These are phyloP conservation scores for Uromys caudimaculatus DNA, from an alignment of 2,797 vertebrate genomes.

Conservation along the genomic window DNA sequence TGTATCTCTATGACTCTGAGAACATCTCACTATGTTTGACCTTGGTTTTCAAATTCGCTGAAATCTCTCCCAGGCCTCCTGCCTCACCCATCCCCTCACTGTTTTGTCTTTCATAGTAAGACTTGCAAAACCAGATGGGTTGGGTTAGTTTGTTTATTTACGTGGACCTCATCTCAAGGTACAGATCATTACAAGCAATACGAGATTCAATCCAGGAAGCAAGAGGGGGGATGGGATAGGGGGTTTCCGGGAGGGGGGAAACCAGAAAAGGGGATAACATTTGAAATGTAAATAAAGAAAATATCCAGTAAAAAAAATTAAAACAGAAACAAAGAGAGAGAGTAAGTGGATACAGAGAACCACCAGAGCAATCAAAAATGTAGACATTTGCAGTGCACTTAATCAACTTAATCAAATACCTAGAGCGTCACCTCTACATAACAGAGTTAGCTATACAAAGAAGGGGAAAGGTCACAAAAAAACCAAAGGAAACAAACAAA, in stretches of 20 bases:
- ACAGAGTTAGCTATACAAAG: not conserved
- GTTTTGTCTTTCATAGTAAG: conserved; percentile 11
- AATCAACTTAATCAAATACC: not conserved
- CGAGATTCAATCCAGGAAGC: not conserved
- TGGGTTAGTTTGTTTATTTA: conserved; percentile 1
- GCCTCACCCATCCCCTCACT: not conserved
- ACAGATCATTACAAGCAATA: not conserved
- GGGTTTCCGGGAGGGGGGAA: too few species aligned
- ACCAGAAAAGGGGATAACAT: too few species aligned
- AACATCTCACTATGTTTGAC: conserved; percentile 19
- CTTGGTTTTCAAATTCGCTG: not conserved
- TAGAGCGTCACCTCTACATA: not conserved
- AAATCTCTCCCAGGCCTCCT: not conserved
- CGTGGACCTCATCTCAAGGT: conserved; percentile 5
- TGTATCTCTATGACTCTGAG: not conserved
- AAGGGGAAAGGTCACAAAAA: not conserved
- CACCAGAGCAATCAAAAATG: not conserved
- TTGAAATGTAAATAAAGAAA: too few species aligned
- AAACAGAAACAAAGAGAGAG: not conserved
- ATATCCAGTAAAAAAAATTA: too few species aligned
- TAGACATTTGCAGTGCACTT: not conserved
- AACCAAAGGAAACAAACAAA: not conserved
- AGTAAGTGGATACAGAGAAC: not conserved
- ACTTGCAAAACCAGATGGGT: conserved; percentile 25
- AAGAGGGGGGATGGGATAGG: not conserved